Evolutionary conservation across 2,797 vertebrate species (phyloP).

Genomic region (Falco cherrug): DNA sequence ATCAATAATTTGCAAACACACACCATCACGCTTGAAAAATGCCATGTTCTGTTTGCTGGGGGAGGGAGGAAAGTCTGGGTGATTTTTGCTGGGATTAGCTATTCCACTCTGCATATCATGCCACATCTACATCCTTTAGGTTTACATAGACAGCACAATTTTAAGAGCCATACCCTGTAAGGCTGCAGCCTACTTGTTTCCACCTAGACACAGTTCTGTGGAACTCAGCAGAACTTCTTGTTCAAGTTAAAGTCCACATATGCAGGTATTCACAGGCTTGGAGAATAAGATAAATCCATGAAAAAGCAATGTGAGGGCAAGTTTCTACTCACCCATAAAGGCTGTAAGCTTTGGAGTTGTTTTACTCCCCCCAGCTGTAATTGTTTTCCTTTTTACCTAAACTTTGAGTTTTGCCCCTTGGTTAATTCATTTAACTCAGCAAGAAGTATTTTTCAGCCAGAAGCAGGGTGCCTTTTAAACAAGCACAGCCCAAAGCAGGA

Average conservation of each 20-base stretch:
- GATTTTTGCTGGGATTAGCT: neutral
- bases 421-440: slow-evolving; percentile 36
- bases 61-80: neutral
- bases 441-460: slow-evolving; percentile 61
- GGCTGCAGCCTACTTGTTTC: neutral
- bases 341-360: neutral
- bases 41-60: neutral
- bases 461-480: slow-evolving; percentile 57
- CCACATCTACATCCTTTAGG: neutral
- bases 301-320: neutral
- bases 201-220: neutral
- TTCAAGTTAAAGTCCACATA: neutral
- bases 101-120: rapidly evolving
- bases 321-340: neutral
- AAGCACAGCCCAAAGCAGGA: slow-evolving; percentile 79
- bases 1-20: neutral
- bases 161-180: neutral
- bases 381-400: neutral
- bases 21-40: neutral
- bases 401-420: slow-evolving; percentile 21
- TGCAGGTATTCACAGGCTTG: neutral
- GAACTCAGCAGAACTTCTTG: neutral
- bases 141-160: neutral
- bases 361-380: neutral
- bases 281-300: neutral